Percentiles rank a stretch among this genome's conserved stretches.
These are phyloP conservation scores for Aurelia aurita DNA, from an alignment of 30 jellyfish, hydroid and myxozoan species.

Conservation along the genomic window DNA sequence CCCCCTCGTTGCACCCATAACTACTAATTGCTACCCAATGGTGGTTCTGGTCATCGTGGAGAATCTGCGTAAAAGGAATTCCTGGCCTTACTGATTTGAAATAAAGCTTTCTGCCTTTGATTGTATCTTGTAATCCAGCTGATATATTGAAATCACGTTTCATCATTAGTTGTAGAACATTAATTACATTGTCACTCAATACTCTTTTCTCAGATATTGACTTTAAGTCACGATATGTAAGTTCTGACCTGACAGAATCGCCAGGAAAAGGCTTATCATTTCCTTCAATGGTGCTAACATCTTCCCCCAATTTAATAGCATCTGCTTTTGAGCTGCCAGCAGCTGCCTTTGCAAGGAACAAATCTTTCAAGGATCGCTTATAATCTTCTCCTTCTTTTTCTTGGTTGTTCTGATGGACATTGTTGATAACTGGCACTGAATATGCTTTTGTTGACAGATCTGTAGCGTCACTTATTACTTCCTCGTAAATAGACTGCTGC, in stretches of 20 bases:
- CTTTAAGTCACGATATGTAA: slow-evolving; percentile 1
- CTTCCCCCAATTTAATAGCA: no score
- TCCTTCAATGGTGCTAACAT: not conserved
- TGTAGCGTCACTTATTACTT: no score
- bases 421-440: no score
- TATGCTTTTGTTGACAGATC: no score
- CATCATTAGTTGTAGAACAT: slow-evolving; percentile 18
- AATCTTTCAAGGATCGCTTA: not conserved
- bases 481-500: no score
- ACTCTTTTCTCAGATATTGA: not conserved
- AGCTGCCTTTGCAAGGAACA: not conserved
- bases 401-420: no score
- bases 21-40: slow-evolving; percentile 27
- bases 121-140: slow-evolving; percentile 27
- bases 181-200: slow-evolving; percentile 23
- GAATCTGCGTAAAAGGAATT: slow-evolving; percentile 19
- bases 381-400: no score
- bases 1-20: not conserved
- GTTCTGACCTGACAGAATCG: slow-evolving; percentile 9
- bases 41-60: slow-evolving; percentile 35
- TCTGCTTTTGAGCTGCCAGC: not conserved
- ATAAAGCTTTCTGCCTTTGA: slow-evolving; percentile 2
- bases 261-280: slow-evolving; percentile 17
- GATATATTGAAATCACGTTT: not conserved
- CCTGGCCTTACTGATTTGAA: slow-evolving; percentile 5